Evolutionary conservation across 2,113 vertebrate genomes (phyloP).

Genomic region (Macquaria australasica): DNA sequence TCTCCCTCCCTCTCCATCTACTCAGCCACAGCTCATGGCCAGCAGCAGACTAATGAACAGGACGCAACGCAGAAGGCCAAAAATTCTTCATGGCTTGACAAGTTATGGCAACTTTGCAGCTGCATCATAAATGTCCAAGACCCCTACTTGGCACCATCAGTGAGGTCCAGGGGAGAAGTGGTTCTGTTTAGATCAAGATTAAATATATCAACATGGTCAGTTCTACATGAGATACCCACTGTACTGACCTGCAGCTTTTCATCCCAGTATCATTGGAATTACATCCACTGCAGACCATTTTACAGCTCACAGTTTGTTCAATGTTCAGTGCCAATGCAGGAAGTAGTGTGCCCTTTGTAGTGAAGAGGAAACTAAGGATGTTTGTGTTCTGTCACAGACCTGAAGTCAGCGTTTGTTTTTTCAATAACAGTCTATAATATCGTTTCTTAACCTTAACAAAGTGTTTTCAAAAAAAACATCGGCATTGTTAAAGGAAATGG

Average conservation of each 20-base stretch:
- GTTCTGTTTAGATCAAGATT: constrained; percentile 33
- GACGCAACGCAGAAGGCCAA: constrained; percentile 31
- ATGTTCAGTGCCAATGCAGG: not conserved
- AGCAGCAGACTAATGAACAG: constrained; percentile 67
- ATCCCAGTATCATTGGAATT: not conserved
- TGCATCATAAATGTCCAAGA: constrained; percentile 29
- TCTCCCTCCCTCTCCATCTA: constrained; percentile 6
- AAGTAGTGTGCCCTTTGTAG: not conserved
- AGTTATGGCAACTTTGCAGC: constrained; percentile 52
- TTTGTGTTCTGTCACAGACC: not conserved
- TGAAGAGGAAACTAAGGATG: not conserved
- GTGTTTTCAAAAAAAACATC: too few species aligned
- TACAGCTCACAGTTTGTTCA: not conserved
- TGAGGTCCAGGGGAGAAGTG: constrained; percentile 12
- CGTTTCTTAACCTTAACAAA: too few species aligned
- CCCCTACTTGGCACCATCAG: not conserved
- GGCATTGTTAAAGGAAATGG: too few species aligned
- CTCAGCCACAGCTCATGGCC: constrained; percentile 31
- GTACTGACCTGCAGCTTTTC: constrained; percentile 18
- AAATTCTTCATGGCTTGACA: constrained; percentile 48
- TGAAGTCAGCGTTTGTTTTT: too few species aligned
- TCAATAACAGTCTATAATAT: too few species aligned
- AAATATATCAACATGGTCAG: constrained; percentile 22
- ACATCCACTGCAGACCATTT: not conserved
- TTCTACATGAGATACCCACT: not conserved